phyloP scores from a whole-genome alignment of 2,888 invertebrate species.

The Thymelicus lineola region DNA sequence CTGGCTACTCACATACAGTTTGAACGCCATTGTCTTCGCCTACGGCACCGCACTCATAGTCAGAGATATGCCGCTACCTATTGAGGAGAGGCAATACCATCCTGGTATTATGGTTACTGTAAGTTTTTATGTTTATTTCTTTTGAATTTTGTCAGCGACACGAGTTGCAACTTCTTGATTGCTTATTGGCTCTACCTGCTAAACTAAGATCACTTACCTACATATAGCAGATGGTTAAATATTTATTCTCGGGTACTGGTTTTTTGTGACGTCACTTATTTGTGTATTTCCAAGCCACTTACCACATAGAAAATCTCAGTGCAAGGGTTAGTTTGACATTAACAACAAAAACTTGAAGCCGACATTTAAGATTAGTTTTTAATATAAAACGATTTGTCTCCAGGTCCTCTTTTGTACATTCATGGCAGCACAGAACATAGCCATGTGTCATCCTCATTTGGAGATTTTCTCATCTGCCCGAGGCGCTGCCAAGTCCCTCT shows the following conservation, averaged over 20 bases:
- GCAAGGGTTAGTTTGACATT: too few species aligned
- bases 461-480: constrained; percentile 90
- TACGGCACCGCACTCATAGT: constrained; percentile 90
- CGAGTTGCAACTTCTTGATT: not conserved
- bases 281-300: too few species aligned
- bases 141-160: too few species aligned
- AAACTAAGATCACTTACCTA: too few species aligned
- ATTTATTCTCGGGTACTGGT: too few species aligned
- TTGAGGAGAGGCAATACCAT: constrained; percentile 86
- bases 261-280: too few species aligned
- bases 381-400: not conserved
- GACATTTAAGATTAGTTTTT: not conserved
- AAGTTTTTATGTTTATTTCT: constrained; percentile 47
- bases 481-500: constrained; percentile 90
- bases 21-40: constrained; percentile 91
- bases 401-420: constrained; percentile 91
- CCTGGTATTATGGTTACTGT: constrained; percentile 89
- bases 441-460: constrained; percentile 90
- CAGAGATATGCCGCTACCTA: constrained; percentile 83
- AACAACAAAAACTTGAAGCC: not conserved
- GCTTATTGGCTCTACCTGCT: not conserved
- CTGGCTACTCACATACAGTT: constrained; percentile 90
- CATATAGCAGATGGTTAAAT: too few species aligned
- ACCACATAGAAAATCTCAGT: not conserved
- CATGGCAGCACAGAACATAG: constrained; percentile 91